A percentile compares a stretch with the other conserved stretches of the same genome.
phyloP scores from a whole-genome alignment of 2,888 invertebrate genomes.

The Halocaridina rubra region DNA sequence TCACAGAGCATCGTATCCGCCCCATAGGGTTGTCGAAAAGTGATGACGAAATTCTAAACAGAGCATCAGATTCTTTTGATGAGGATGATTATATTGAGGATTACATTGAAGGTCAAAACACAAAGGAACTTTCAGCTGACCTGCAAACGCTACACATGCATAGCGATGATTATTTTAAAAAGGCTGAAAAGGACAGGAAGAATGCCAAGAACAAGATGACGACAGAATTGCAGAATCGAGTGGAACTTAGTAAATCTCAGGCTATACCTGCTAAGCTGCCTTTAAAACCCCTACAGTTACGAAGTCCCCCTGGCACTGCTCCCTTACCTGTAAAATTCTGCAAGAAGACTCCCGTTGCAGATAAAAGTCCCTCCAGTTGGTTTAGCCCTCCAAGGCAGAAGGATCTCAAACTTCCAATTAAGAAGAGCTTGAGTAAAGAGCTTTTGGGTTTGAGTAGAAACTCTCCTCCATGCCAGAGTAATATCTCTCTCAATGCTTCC shows the following conservation, averaged over 20 bases:
- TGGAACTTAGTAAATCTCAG: conserved; percentile 46
- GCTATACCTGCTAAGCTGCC: conserved; percentile 38
- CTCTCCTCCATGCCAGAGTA: conserved; percentile 48
- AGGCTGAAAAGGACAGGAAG: conserved; percentile 11
- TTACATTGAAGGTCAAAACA: conserved; percentile 56
- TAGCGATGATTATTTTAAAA: conserved; percentile 37
- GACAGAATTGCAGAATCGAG: conserved; percentile 4
- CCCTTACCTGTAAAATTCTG: conserved; percentile 62
- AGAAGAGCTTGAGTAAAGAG: conserved; percentile 49
- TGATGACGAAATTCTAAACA: conserved; percentile 62
- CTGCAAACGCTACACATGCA: conserved; percentile 52
- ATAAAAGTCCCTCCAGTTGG: conserved; percentile 64
- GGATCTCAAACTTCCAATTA: conserved; percentile 60
- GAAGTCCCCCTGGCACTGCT: conserved; percentile 63
- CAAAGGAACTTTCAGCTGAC: conserved; percentile 60
- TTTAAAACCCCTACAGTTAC: conserved; percentile 47
- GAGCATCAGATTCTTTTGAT: conserved; percentile 61
- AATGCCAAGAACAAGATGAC: conserved; percentile 15
- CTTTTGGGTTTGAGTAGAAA: conserved; percentile 16
- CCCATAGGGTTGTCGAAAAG: conserved; percentile 63
- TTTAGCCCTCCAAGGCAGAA: conserved; percentile 63
- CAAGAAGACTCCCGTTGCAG: conserved; percentile 59
- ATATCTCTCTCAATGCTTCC: conserved; percentile 56
- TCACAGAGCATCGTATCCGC: conserved; percentile 52
- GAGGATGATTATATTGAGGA: conserved; percentile 62